Conservation (phyloP, 2,113 vertebrate species). For the Solea senegalensis region DNA sequence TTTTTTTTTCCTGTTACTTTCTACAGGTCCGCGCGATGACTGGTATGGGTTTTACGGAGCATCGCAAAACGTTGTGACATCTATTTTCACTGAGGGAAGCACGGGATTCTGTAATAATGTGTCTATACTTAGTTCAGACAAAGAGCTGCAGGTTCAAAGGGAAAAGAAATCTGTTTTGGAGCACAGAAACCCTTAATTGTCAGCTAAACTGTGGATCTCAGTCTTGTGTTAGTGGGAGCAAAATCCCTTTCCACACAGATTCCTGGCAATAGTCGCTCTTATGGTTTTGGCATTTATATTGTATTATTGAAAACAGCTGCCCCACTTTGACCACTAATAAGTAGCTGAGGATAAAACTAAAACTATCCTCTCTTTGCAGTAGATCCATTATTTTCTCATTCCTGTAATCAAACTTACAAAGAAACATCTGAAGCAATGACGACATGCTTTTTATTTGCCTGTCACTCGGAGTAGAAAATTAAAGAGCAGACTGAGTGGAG, state of each 20-base stretch:
- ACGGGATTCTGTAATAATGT: neutral
- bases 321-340: slow-evolving; percentile 81
- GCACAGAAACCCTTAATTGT: slow-evolving; percentile 41
- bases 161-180: neutral
- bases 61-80: neutral
- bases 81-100: neutral
- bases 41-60: neutral
- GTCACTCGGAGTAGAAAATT: slow-evolving; percentile 70
- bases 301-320: slow-evolving; percentile 84
- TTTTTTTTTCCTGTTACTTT: neutral
- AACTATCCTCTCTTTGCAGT: slow-evolving; percentile 71
- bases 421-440: slow-evolving; percentile 68
- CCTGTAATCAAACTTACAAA: slow-evolving; percentile 76
- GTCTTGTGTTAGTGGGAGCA: slow-evolving; percentile 60
- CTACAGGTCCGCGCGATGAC: neutral
- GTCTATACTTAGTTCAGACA: slow-evolving; percentile 17
- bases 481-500: slow-evolving; percentile 67
- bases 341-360: slow-evolving; percentile 77
- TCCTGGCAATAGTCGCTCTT: slow-evolving; percentile 64
- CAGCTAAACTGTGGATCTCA: slow-evolving; percentile 45
- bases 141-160: slow-evolving; percentile 42
- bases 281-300: slow-evolving; percentile 70
- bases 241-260: slow-evolving; percentile 69
- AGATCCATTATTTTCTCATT: slow-evolving; percentile 78
- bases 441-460: slow-evolving; percentile 69